These are phyloP conservation scores for Anolis sagrei DNA, from an alignment of 2,113 vertebrate species.

Conservation along the genomic window DNA sequence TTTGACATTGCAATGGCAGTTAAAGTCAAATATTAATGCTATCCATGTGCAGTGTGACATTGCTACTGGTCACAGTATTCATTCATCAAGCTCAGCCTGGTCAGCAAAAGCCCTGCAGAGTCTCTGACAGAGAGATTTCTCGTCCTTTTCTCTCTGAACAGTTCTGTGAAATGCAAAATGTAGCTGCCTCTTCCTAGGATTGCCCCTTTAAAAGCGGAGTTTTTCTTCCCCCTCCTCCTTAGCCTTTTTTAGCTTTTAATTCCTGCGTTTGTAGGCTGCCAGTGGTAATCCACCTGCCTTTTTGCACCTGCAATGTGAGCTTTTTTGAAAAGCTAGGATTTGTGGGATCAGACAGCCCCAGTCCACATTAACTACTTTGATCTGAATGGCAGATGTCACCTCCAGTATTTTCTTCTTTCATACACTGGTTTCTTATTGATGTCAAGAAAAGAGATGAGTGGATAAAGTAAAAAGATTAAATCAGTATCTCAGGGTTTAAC, in stretches of 20 bases:
- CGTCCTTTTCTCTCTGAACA: neutral
- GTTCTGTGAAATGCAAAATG: neutral
- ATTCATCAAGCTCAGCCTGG: neutral
- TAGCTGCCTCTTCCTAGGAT: neutral
- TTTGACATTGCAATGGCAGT: too few species aligned
- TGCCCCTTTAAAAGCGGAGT: neutral
- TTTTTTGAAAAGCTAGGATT: constrained; percentile 7
- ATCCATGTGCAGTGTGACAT: too few species aligned
- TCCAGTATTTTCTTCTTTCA: neutral
- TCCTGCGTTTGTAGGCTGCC: constrained; percentile 14
- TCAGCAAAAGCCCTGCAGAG: too few species aligned
- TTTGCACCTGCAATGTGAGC: neutral
- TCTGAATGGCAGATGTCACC: constrained; percentile 30
- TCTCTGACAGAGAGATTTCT: neutral
- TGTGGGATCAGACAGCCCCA: constrained; percentile 20
- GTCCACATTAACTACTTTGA: constrained; percentile 28
- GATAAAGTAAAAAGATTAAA: constrained; percentile 27
- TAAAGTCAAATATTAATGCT: too few species aligned
- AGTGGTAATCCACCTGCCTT: constrained; percentile 3
- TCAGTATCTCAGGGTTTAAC: neutral
- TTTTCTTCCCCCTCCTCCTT: neutral
- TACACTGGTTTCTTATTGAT: constrained; percentile 23
- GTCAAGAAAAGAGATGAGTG: constrained; percentile 21
- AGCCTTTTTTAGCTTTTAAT: constrained; percentile 2
- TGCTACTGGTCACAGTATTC: neutral